phyloP scores from a whole-genome alignment of 2,113 vertebrate genomes.

The Theristicus caerulescens region DNA sequence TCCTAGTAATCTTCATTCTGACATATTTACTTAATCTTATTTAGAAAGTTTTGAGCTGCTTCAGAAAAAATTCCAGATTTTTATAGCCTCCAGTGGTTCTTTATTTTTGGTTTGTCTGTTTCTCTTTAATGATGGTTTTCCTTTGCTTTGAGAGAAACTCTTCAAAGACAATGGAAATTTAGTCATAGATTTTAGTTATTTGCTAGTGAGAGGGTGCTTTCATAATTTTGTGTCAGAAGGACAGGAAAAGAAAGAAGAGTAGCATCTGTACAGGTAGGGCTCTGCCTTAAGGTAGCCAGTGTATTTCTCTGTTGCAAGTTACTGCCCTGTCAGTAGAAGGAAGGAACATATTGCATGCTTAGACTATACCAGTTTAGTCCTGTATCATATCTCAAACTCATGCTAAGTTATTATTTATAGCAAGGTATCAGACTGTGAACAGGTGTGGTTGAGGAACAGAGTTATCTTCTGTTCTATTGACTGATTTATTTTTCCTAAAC shows the following conservation, averaged over 20 bases:
- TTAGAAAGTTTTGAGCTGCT: conserved; percentile 10
- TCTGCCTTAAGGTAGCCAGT: background rate
- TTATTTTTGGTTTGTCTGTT: background rate
- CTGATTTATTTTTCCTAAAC: background rate
- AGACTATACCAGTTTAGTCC: background rate
- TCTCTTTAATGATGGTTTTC: background rate
- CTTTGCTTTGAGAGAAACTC: background rate
- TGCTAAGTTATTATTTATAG: background rate
- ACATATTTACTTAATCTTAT: conserved; percentile 4
- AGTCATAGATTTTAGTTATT: background rate
- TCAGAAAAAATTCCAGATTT: background rate
- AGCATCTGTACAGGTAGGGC: background rate
- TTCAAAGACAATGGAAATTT: background rate
- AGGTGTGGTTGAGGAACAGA: background rate
- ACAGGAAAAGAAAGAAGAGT: background rate
- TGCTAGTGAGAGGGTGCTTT: background rate
- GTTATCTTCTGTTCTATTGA: background rate
- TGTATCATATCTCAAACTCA: background rate
- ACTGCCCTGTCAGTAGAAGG: background rate
- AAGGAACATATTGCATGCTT: background rate
- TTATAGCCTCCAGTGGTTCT: background rate
- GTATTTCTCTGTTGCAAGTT: background rate
- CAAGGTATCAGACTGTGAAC: background rate
- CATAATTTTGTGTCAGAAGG: background rate
- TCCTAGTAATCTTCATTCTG: conserved; percentile 30